Evolutionary conservation across 2,797 vertebrate species (phyloP), one percentile per base, ranked within the genome.

Genomic region (Crypturellus tataupa): DNA sequence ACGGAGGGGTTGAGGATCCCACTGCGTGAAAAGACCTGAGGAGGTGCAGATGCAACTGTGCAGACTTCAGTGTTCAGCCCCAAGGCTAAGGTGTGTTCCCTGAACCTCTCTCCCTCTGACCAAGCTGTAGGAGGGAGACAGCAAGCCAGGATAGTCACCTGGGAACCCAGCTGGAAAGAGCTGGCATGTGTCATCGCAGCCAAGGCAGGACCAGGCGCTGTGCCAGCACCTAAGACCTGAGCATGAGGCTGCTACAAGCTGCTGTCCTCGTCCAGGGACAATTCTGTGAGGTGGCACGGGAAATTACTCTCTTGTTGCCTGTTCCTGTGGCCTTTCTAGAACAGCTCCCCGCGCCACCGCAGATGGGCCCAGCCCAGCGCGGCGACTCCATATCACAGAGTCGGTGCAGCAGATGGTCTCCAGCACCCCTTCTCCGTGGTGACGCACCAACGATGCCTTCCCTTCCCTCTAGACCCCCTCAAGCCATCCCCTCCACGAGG

Each of bases 381-480:
- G 37, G 53, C 0, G 1, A 1, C 47, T 64, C 72, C 59, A 10
- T 35, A 67, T 23, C 80, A 9, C 4, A 0, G 5, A 80, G 58
- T n/a, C 4, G 1, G 10, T 2, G 1, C 80, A 68, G n/a, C 9
- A 0, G 33, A 5, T 39, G 53, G 42, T 24, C 47, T 73, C 37
- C 90, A 69, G 88, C 39, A 16, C 9, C 25, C 56, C 10, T 5
- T 49, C 27, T 60, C 51, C 4, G 0, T 1, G 1, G 1, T 0
- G 39, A 23, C 68, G 4, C 13, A 15, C 44, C 3, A 1, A 65
- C 0, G 2, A 27, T 19, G 10, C 29, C 12, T 70, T 23, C 11
- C 27, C 7, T 33, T 37, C 63, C 59, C 81, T 46, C 49, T 1
- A 0, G 7, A 11, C 2, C 25, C 62, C 60, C 59, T 23, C 21